Evolutionary conservation across 2,888 invertebrate genomes (phyloP).

Genomic region (Eupithecia subumbrata): DNA sequence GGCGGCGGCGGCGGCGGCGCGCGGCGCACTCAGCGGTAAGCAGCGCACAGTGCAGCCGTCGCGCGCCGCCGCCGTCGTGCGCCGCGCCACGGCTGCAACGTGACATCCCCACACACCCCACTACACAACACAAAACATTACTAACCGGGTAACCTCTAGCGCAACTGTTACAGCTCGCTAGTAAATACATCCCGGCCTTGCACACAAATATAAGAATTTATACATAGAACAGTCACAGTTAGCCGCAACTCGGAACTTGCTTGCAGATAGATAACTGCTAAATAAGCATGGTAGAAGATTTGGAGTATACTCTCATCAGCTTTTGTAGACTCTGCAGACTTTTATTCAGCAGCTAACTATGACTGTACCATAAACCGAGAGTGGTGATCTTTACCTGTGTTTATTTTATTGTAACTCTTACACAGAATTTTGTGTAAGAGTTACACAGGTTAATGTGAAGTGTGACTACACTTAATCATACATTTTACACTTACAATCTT

Average conservation of each 20-base stretch:
- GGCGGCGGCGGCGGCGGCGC: conserved; percentile 59
- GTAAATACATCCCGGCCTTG: background rate
- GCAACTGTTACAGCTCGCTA: background rate
- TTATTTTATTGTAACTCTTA: background rate
- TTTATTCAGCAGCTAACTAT: background rate
- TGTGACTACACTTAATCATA: background rate
- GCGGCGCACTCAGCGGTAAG: conserved; percentile 51
- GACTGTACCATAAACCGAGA: background rate
- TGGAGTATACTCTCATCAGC: background rate
- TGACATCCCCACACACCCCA: background rate
- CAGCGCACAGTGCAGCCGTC: conserved; percentile 49
- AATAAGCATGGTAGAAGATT: background rate
- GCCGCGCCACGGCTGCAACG: conserved; percentile 27
- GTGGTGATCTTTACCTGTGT: background rate
- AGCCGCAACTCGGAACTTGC: background rate
- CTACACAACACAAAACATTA: background rate
- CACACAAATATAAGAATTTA: background rate
- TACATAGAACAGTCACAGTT: background rate
- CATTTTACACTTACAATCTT: background rate
- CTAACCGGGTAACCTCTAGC: background rate
- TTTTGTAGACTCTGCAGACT: background rate
- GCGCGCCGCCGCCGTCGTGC: conserved; percentile 30
- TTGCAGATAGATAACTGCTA: background rate
- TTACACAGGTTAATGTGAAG: too few relatives aligned
- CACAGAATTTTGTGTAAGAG: too few relatives aligned